phyloP scores from a whole-genome alignment of 2,888 invertebrate genomes.

The Agrotis exclamationis region DNA sequence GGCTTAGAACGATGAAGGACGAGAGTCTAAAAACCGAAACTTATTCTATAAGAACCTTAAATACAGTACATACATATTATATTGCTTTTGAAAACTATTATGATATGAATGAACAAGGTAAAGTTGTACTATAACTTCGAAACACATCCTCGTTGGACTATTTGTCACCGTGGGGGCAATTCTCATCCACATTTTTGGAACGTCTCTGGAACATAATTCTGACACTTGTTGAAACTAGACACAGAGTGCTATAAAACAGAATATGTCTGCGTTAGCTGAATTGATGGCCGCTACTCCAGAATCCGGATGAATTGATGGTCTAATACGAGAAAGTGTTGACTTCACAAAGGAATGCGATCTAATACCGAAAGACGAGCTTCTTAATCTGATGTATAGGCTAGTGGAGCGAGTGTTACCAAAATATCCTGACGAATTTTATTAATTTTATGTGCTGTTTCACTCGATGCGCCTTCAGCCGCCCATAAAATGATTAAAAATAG shows the following conservation, averaged over 20 bases:
- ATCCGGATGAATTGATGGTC: conserved; percentile 56
- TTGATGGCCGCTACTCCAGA: conserved; percentile 58
- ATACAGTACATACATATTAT: conserved; percentile 1
- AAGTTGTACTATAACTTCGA: conserved; percentile 32
- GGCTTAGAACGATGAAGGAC: background rate
- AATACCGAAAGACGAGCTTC: conserved; percentile 38
- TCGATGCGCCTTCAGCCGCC: conserved; percentile 52
- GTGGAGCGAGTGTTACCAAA: conserved; percentile 29
- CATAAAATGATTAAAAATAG: conserved; percentile 74
- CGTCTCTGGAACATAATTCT: conserved; percentile 67
- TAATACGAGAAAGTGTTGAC: conserved; percentile 60
- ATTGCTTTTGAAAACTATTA: conserved; percentile 7
- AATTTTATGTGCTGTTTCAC: conserved; percentile 29
- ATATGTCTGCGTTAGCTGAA: conserved; percentile 64
- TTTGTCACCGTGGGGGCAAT: conserved; percentile 61
- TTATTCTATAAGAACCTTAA: background rate
- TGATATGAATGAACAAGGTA: conserved; percentile 31
- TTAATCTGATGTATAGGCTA: conserved; percentile 43
- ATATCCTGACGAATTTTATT: conserved; percentile 40
- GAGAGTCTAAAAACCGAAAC: background rate
- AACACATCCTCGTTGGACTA: conserved; percentile 37
- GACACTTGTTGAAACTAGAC: conserved; percentile 76
- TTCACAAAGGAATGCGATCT: conserved; percentile 45
- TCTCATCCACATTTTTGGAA: conserved; percentile 64
- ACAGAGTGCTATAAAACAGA: conserved; percentile 68